A percentile compares a stretch with the other conserved stretches of the same genome.
phyloP scores from a whole-genome alignment of 2,888 invertebrate genomes.

The Hoplodrina blanda region DNA sequence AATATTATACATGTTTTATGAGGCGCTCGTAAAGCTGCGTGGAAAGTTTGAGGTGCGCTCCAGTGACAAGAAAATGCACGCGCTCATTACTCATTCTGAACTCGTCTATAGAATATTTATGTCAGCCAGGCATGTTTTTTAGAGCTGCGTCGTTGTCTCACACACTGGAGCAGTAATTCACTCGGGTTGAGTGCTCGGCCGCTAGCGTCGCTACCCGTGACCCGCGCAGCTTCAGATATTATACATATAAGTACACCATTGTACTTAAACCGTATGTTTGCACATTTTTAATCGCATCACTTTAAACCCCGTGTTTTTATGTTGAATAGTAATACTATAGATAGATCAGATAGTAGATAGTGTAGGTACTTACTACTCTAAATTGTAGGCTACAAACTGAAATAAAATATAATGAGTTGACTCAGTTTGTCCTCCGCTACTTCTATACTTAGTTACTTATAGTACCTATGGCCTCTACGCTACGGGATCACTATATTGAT shows the following conservation, averaged over 20 bases:
- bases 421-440: too few species aligned
- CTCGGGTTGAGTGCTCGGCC: constrained; percentile 51
- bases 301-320: neutral
- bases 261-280: neutral
- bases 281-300: neutral
- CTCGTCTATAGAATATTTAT: constrained; percentile 88
- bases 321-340: neutral
- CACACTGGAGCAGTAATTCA: constrained; percentile 47
- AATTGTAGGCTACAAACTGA: too few species aligned
- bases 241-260: neutral
- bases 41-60: constrained; percentile 58
- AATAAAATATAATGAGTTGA: too few species aligned
- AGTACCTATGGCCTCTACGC: too few species aligned
- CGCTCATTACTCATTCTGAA: constrained; percentile 83
- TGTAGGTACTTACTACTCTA: neutral
- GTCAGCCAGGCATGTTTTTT: constrained; percentile 80
- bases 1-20: constrained; percentile 34
- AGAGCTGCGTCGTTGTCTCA: constrained; percentile 65
- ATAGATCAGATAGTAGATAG: neutral
- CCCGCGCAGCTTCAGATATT: constrained; percentile 8
- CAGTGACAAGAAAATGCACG: constrained; percentile 73
- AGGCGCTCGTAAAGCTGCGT: constrained; percentile 41
- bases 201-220: constrained; percentile 38
- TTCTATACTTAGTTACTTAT: too few species aligned
- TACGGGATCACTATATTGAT: too few species aligned